Conservation (phyloP, 2,113 vertebrate species). For the Dryoscopus gambensis region DNA sequence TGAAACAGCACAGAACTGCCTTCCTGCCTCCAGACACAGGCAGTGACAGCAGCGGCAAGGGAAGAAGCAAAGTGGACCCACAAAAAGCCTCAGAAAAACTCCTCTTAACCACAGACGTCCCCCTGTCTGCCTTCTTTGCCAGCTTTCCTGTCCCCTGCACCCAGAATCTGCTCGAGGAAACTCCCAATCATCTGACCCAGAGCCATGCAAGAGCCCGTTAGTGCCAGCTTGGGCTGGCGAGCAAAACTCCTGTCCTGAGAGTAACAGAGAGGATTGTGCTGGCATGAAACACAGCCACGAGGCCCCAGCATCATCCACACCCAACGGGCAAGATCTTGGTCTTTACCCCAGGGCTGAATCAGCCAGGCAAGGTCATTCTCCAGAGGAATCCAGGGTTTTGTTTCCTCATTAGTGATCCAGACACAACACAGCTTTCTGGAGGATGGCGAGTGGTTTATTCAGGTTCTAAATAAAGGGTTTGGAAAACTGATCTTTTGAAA, state of each 20-base stretch:
- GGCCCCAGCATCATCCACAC: neutral
- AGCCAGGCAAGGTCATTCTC: fast-evolving
- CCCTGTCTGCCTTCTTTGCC: too few species aligned
- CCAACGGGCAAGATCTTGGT: neutral
- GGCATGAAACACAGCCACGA: neutral
- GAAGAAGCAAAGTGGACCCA: neutral
- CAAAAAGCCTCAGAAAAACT: neutral
- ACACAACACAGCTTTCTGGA: neutral
- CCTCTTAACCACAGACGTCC: neutral
- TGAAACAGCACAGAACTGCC: neutral
- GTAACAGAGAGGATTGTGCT: neutral
- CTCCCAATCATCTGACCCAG: fast-evolving
- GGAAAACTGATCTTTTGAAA: neutral
- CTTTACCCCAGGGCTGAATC: neutral
- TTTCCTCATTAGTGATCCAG: neutral
- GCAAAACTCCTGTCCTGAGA: neutral
- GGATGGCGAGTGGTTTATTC: neutral
- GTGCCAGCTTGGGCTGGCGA: neutral
- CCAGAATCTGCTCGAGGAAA: fast-evolving
- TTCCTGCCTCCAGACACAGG: neutral
- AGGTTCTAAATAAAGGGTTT: neutral
- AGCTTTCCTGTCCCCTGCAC: neutral
- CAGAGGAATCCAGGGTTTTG: neutral
- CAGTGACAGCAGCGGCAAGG: neutral
- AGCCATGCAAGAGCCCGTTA: neutral